A percentile compares a stretch with the other conserved stretches of the same genome.
These are phyloP conservation scores for Notocelia uddmanniana DNA, from an alignment of 2,888 invertebrate species.

Conservation along the genomic window DNA sequence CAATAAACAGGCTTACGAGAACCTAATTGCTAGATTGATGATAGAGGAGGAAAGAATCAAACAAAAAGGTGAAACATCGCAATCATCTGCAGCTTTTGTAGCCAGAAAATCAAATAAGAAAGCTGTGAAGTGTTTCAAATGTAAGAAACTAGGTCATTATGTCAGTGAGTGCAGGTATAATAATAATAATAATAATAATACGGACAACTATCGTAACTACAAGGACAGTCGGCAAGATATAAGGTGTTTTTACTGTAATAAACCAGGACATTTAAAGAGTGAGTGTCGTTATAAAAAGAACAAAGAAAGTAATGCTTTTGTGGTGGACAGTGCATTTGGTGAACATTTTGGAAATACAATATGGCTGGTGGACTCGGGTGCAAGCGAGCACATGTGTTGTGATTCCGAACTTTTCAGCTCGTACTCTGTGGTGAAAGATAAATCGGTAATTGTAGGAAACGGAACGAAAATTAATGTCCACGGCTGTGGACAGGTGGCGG, in stretches of 20 bases:
- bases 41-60: no score
- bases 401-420: slow-evolving; percentile 49
- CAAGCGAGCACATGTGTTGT: slow-evolving; percentile 51
- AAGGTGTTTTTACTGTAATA: slow-evolving; percentile 47
- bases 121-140: slow-evolving; percentile 32
- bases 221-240: neutral
- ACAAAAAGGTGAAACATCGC: neutral
- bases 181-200: no score
- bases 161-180: neutral
- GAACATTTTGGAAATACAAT: slow-evolving; percentile 42
- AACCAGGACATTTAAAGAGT: slow-evolving; percentile 45
- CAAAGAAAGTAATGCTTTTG: slow-evolving; percentile 48
- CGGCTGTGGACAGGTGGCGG: slow-evolving; percentile 50
- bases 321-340: slow-evolving; percentile 27
- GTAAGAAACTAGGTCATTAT: slow-evolving; percentile 35
- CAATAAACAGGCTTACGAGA: no score
- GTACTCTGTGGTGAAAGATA: slow-evolving; percentile 19
- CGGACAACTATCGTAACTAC: neutral
- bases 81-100: slow-evolving; percentile 19
- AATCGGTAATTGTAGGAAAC: slow-evolving; percentile 49
- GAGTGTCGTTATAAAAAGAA: slow-evolving; percentile 41
- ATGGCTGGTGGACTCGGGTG: slow-evolving; percentile 51
- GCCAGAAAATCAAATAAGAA: neutral
- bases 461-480: slow-evolving; percentile 38
- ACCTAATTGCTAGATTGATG: no score